Percentiles rank a stretch among this genome's conserved stretches.
Evolutionary conservation across 2,888 invertebrate species (phyloP).

Genomic region (Drosophila anceps): DNA sequence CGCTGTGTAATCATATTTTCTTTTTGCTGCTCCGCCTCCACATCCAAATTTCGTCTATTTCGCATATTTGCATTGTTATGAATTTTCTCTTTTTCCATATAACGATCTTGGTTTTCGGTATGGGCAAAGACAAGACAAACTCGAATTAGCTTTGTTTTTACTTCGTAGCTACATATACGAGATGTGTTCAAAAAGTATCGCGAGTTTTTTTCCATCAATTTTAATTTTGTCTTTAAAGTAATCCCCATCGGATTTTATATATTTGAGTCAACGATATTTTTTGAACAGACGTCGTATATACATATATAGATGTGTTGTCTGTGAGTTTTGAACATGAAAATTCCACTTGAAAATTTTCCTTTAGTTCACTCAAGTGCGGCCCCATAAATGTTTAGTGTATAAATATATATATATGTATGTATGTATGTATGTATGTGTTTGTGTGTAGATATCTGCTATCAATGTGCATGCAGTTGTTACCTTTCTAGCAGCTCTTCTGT

Average conservation of each 20-base stretch:
- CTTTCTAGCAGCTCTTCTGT: not conserved
- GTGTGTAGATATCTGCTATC: constrained; percentile 43
- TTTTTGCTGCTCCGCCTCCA: constrained; percentile 27
- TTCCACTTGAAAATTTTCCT: constrained; percentile 45
- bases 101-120: constrained; percentile 9
- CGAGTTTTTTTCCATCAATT: too few relatives aligned
- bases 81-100: constrained; percentile 47
- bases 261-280: too few relatives aligned
- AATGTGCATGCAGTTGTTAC: constrained; percentile 23
- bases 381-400: constrained; percentile 53
- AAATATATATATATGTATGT: too few relatives aligned
- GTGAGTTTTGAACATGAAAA: constrained; percentile 24
- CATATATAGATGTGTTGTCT: not conserved
- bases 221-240: too few relatives aligned
- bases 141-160: constrained; percentile 45
- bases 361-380: constrained; percentile 17
- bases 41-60: constrained; percentile 54
- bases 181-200: too few relatives aligned
- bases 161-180: too few relatives aligned
- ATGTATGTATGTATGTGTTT: constrained; percentile 40
- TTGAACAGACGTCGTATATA: too few relatives aligned
- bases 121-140: constrained; percentile 32
- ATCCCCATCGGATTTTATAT: too few relatives aligned
- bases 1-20: constrained; percentile 58
- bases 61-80: constrained; percentile 72